Percentiles rank a stretch among this genome's conserved stretches.
Evolutionary conservation across 1,140 invertebrate species (phyloP).

Genomic region (Acromyrmex echinatior): DNA sequence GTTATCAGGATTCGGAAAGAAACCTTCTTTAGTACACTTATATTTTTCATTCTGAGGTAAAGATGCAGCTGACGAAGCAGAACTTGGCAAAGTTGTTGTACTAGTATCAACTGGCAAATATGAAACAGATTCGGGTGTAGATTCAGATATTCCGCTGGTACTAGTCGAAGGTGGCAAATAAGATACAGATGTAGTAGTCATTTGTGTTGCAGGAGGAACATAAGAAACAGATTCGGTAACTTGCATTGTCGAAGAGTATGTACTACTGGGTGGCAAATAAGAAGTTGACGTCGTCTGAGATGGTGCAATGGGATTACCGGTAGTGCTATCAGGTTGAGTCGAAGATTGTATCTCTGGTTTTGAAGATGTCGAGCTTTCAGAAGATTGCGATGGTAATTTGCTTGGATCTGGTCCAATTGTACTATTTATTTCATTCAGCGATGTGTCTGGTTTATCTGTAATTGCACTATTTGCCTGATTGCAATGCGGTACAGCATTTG

Average conservation of each 20-base stretch:
- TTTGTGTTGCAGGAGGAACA: slow-evolving; percentile 1
- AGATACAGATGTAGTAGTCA: slow-evolving; percentile 22
- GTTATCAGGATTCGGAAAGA: slow-evolving; percentile 88
- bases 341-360: slow-evolving; percentile 15
- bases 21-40: slow-evolving; percentile 89
- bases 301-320: not conserved
- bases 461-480: not conserved
- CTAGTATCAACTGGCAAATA: slow-evolving; percentile 28
- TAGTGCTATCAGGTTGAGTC: slow-evolving; percentile 15
- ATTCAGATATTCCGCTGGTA: not conserved
- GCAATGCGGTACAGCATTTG: slow-evolving; percentile 63
- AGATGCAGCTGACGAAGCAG: not conserved
- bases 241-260: slow-evolving; percentile 27
- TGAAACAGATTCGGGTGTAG: slow-evolving; percentile 16
- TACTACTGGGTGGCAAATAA: slow-evolving; percentile 34
- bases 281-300: slow-evolving; percentile 24
- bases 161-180: slow-evolving; percentile 40
- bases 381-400: slow-evolving; percentile 80
- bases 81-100: not conserved
- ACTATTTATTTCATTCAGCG: slow-evolving; percentile 36
- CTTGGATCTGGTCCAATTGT: slow-evolving; percentile 64
- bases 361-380: slow-evolving; percentile 27
- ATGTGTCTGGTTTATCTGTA: not conserved
- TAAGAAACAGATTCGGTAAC: slow-evolving; percentile 3
- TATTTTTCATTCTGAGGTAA: slow-evolving; percentile 53